Percentiles rank a stretch among this genome's conserved stretches.
Evolutionary conservation across 1,140 invertebrate species (phyloP).

Genomic region (Camponotus pennsylvanicus): DNA sequence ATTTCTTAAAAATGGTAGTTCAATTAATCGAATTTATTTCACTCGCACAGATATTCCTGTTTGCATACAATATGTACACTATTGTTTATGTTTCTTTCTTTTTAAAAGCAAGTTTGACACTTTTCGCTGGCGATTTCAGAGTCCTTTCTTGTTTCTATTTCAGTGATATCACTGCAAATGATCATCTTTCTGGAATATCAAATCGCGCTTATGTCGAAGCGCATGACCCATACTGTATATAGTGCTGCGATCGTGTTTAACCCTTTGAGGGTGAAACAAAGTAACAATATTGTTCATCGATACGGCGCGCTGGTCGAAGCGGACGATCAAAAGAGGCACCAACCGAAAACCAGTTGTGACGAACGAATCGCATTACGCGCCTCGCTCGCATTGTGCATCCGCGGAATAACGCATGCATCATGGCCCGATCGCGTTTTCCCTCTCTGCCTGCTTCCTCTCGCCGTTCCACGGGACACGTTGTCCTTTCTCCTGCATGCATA

Average conservation of each 20-base stretch:
- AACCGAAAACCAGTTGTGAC: constrained; percentile 54
- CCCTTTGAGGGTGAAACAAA: constrained; percentile 40
- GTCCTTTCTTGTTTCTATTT: background rate
- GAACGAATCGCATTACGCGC: constrained; percentile 61
- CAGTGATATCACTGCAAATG: background rate
- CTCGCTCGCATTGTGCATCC: constrained; percentile 45
- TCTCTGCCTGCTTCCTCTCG: background rate
- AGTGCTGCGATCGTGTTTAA: constrained; percentile 29
- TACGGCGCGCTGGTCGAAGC: constrained; percentile 1
- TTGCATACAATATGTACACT: background rate
- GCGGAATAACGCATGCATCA: constrained; percentile 56
- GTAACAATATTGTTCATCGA: constrained; percentile 51
- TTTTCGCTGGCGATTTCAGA: background rate
- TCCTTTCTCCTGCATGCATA: constrained; percentile 2
- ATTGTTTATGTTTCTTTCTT: background rate
- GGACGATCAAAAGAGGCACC: constrained; percentile 52
- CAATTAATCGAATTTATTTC: constrained; percentile 2
- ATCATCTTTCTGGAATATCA: background rate
- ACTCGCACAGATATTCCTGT: background rate
- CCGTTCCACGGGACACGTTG: background rate
- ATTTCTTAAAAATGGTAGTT: background rate
- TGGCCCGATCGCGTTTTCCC: background rate
- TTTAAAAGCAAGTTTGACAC: background rate
- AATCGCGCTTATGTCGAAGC: background rate
- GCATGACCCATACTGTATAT: background rate